Base-by-base conservation (phyloP, 2,888 invertebrate species). In the Tachina fera region DNA sequence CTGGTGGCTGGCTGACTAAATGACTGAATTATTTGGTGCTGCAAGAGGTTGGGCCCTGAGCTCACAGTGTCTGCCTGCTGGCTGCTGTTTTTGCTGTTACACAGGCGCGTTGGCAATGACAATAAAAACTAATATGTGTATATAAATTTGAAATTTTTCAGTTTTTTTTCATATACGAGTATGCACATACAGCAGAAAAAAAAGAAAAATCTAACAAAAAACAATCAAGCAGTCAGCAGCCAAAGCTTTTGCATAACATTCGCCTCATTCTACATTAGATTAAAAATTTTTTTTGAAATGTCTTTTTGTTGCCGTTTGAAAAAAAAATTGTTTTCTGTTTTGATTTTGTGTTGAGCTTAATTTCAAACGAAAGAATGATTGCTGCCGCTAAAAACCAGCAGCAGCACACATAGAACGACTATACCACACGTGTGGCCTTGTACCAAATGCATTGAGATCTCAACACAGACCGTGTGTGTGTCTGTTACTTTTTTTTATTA, bases 341-440 rank as follows among this genome's bases (percentile, higher is more conserved):
- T 5, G 47, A 70, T 76, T 72, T 60, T 76, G 39, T 83, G 77
- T 86, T 56, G 60, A 86, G 82, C 79, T 71, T 61, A 83, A 86
- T 86, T 86, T 80, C 72, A 76, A 86, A 83, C 80, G 79, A 83
- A 72, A 80, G 72, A 83, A 71, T 86, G 86, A 86, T 83, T 86
- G 67, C 77, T 79, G 76, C 83, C 78, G 86, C 83, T 77, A 67
- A 71, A 75, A 65, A 58, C 31, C 61, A 67, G 65, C 68, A 70
- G 56, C 70, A 65, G 13, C 22, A 74, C 72, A 70, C 56, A 47
- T 9, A 31, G 43, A 70, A 60, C 16, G 60, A 71, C 45, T 56
- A 85, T 56, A 85, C 60, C 83, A 86, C 86, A 87, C 86, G 86
- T 87, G 86, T 87, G 86, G 86, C 86, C 86, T 87, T 87, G 86